These are phyloP conservation scores for Phaenicophaeus curvirostris DNA, from an alignment of 2,797 vertebrate genomes.

Conservation along the genomic window DNA sequence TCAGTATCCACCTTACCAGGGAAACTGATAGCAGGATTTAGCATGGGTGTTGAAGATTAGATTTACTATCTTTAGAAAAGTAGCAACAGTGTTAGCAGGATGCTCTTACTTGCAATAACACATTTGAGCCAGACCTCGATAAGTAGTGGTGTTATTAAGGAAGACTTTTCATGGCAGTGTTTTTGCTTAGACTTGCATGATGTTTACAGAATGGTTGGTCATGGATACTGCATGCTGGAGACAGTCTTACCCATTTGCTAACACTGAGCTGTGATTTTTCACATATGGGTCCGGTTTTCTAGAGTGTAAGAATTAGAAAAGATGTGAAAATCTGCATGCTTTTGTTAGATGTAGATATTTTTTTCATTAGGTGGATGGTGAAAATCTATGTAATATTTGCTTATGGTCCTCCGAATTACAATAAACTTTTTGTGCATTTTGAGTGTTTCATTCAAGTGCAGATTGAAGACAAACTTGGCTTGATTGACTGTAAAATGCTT, in stretches of 20 bases:
- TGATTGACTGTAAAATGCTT: slow-evolving; percentile 21
- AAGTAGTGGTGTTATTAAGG: slow-evolving; percentile 28
- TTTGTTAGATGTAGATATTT: not conserved
- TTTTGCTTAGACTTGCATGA: slow-evolving; percentile 1
- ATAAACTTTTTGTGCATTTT: not conserved
- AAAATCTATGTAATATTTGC: not conserved
- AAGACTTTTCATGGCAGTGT: slow-evolving; percentile 19
- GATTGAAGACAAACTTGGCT: not conserved
- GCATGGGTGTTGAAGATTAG: not conserved
- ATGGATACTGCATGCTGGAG: not conserved
- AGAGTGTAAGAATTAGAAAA: not conserved
- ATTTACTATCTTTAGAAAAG: slow-evolving; percentile 44
- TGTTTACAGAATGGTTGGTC: slow-evolving; percentile 26
- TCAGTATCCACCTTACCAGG: not conserved
- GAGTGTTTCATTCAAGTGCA: not conserved
- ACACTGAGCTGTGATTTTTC: slow-evolving; percentile 7
- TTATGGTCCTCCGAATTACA: not conserved
- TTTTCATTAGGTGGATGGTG: not conserved
- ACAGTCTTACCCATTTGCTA: slow-evolving; percentile 8
- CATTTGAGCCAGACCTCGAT: slow-evolving; percentile 8
- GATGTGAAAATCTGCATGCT: not conserved
- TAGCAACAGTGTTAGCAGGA: slow-evolving; percentile 40
- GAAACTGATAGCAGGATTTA: not conserved
- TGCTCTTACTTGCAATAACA: not conserved
- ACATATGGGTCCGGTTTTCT: not conserved